Base-by-base conservation (phyloP, 2,797 vertebrate species). In the Danio aesculapii region DNA sequence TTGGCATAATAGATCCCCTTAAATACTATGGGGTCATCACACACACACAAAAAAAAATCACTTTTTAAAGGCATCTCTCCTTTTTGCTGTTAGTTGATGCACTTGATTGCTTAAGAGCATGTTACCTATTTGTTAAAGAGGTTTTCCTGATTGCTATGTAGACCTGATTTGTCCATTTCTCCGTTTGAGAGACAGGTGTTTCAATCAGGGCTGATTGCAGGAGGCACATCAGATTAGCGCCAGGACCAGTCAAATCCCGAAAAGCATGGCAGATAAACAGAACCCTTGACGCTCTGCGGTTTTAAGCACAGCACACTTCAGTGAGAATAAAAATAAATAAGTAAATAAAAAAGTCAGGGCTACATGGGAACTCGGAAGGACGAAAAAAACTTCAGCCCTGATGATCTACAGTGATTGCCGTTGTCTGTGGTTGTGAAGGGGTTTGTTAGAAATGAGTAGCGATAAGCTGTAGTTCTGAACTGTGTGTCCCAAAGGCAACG, bases 171-270 rank as follows among this genome's bases (percentile, higher is more conserved):
- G 76, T 76, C 87, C 83, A 77, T 85, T 89, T 85, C 79, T 75
- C 74, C 39, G 77, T 90, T 64, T 88, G 83, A 87, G 87, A 83
- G 67, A 77, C 71, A 81, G 77, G 73, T 79, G 83, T 88, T 87
- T 84, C 85, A 92, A 91, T 91, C 88, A 90, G 62, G 78, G 69
- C 87, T 91, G 88, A 91, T 88, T 92, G 85, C 84, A 84, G 52
- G 66, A 88, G 71, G 30, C 68, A 52, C 73, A 59, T 72, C 73
- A 71, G 44, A 58, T 75, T 69, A 68, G 12, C 64, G 52, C 63
- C 59, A 67, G 70, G 62, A 44, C 72, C 59, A 67, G 72, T 75
- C 64, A 75, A 75, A 80, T 47, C 71, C 58, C 30, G 30, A 69
- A 57, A 50, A 79, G 47, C 47, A 46, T 75, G 63, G 39, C 46